Base-by-base conservation (phyloP, 2,888 invertebrate genomes). In the Dryobota labecula region DNA sequence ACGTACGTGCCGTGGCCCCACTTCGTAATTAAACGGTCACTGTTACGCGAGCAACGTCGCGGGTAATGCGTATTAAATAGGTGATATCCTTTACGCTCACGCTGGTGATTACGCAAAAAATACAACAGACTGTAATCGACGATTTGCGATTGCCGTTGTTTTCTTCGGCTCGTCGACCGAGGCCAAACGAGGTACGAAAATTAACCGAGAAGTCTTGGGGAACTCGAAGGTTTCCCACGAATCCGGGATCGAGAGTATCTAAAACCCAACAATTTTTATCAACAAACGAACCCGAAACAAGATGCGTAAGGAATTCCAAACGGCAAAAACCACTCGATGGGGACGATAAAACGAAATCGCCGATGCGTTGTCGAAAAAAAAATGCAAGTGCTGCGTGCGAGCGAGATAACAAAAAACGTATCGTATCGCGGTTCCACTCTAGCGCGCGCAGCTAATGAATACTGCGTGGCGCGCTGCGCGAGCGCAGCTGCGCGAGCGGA, bases 271-370 rank as follows among this genome's bases (percentile, higher is more conserved):
- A 82, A 84, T 82, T 86, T 83, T 84, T 84, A 87, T 88, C 85
- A 87, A 86, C 89, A 92, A 92, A 90, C 90, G 89, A 90, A 90
- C 92, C 91, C 92, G 91, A 93, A 92, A 92, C 92, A 89, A 93
- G 93, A 93, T 92, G 93, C 93, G 93, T 92, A 92, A 93, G 93
- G 93, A 94, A 94, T 95, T 89, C 93, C 91, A 90, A 94, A 92
- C 92, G 92, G 93, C 94, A 94, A 94, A 94, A 94, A 94, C 94
- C 90, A 91, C 93, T 92, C 93, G 93, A 93, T 93, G 92, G 93
- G 94, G 92, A 93, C 94, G 94, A 94, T 94, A 93, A 95, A 94
- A 94, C 94, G 93, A 93, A 95, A 94, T 95, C 94, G 92, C 93
- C 95, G 95, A 94, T 95, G 94, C 94, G 93, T 94, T 93, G 91